Conservation (phyloP, 2,797 vertebrate genomes). For the Peromyscus nudipes region DNA sequence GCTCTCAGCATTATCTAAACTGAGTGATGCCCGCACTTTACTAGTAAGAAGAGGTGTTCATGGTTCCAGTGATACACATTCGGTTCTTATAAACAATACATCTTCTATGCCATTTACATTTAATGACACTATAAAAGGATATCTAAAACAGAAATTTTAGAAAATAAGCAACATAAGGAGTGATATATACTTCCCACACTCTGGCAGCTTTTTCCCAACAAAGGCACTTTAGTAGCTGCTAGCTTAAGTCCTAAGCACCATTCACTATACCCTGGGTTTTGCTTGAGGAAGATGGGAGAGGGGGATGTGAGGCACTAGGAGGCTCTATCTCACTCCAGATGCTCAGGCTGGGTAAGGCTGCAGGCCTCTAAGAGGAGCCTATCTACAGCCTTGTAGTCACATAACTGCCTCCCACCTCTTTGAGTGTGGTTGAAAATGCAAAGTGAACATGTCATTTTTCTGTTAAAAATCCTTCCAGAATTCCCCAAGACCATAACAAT, state of each 20-base stretch:
- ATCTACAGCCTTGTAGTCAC: background rate
- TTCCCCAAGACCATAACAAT: background rate
- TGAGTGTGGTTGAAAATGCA: background rate
- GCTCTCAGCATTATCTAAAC: background rate
- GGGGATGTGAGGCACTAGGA: background rate
- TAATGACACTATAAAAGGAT: background rate
- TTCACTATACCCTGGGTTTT: background rate
- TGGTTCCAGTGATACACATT: background rate
- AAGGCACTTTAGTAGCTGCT: background rate
- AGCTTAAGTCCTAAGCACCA: background rate
- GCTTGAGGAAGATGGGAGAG: background rate
- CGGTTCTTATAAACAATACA: background rate
- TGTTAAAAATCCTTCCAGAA: background rate
- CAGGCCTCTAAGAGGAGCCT: background rate
- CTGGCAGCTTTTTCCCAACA: background rate
- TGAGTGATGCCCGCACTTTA: background rate
- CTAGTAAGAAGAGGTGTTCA: background rate
- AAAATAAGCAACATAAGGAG: background rate
- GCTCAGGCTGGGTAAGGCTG: background rate
- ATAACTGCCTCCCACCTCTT: background rate
- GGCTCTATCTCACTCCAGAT: background rate
- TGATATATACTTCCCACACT: background rate
- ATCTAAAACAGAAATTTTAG: background rate
- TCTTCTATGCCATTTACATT: background rate
- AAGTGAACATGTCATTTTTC: background rate